Evolutionary conservation across 2,888 invertebrate genomes (phyloP).

Genomic region (Acanthococcus lagerstroemiae): DNA sequence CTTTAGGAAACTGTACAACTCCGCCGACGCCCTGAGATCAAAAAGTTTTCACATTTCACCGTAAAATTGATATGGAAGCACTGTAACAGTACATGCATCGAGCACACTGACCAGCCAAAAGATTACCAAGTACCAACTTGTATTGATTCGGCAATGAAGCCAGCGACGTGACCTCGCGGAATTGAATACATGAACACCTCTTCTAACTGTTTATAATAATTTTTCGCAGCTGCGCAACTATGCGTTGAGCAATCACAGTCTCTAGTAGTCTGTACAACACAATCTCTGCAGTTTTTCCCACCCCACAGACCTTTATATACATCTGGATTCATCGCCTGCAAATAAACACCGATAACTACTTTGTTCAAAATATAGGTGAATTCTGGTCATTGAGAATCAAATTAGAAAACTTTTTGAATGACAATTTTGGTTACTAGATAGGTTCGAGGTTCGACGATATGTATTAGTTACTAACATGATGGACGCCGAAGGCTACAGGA

Average conservation of each 20-base stretch:
- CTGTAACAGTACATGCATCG: neutral
- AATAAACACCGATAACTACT: too few species aligned
- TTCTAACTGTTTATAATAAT: conserved; percentile 72
- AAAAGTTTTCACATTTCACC: conserved; percentile 1
- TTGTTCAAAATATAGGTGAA: too few species aligned
- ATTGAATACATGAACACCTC: conserved; percentile 68
- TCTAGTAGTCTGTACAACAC: conserved; percentile 61
- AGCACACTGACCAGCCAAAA: too few species aligned
- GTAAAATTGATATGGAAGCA: neutral
- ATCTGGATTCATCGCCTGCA: conserved; percentile 78
- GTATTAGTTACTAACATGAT: conserved; percentile 53
- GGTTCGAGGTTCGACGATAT: neutral
- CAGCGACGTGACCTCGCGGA: conserved; percentile 70
- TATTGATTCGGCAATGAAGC: conserved; percentile 87
- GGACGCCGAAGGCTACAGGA: conserved; percentile 60
- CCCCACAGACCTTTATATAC: conserved; percentile 87
- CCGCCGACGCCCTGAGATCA: conserved; percentile 73
- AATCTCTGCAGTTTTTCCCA: conserved; percentile 77
- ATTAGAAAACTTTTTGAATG: neutral
- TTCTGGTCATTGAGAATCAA: neutral
- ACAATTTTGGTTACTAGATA: neutral
- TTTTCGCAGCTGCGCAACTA: conserved; percentile 60
- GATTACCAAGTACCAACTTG: conserved; percentile 47
- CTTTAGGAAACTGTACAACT: conserved; percentile 80
- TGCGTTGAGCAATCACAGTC: conserved; percentile 54